These are phyloP conservation scores for Phytoseiulus persimilis DNA, from an alignment of 2,888 invertebrate genomes.

Conservation along the genomic window DNA sequence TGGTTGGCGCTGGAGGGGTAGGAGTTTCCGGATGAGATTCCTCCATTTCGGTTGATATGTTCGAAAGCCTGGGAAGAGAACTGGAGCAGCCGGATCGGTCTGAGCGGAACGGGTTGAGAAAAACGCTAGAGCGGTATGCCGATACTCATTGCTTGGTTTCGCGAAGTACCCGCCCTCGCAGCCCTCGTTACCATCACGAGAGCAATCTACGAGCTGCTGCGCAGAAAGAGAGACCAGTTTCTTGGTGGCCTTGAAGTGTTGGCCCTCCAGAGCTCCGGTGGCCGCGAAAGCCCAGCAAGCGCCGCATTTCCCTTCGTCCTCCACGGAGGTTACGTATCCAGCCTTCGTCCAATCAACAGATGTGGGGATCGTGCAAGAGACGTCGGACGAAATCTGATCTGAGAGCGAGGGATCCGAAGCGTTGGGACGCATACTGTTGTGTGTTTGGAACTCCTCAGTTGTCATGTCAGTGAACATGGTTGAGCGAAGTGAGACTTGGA, in stretches of 20 bases:
- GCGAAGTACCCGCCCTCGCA: slow-evolving; percentile 50
- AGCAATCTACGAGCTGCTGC: slow-evolving; percentile 53
- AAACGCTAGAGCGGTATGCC: too few relatives aligned
- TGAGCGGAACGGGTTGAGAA: too few relatives aligned
- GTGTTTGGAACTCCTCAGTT: neutral
- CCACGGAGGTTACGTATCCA: slow-evolving; percentile 47
- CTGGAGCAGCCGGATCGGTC: too few relatives aligned
- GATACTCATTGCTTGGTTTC: neutral
- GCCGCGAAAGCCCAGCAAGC: slow-evolving; percentile 55
- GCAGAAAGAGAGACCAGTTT: slow-evolving; percentile 48
- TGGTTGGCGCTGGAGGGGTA: too few relatives aligned
- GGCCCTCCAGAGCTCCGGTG: slow-evolving; percentile 50
- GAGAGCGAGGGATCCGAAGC: neutral
- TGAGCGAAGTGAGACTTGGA: slow-evolving; percentile 37
- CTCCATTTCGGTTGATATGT: too few relatives aligned
- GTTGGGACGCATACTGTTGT: neutral
- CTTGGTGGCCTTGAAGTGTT: slow-evolving; percentile 49
- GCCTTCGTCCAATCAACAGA: slow-evolving; percentile 48
- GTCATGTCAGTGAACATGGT: slow-evolving; percentile 26
- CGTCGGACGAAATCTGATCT: too few relatives aligned
- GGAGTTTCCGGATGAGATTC: too few relatives aligned
- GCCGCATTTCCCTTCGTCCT: slow-evolving; percentile 48
- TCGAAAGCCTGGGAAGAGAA: too few relatives aligned
- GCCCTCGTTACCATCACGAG: slow-evolving; percentile 49
- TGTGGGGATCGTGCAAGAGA: slow-evolving; percentile 31